Evolutionary conservation across 1,140 invertebrate genomes (phyloP).

Genomic region (Physella acuta): DNA sequence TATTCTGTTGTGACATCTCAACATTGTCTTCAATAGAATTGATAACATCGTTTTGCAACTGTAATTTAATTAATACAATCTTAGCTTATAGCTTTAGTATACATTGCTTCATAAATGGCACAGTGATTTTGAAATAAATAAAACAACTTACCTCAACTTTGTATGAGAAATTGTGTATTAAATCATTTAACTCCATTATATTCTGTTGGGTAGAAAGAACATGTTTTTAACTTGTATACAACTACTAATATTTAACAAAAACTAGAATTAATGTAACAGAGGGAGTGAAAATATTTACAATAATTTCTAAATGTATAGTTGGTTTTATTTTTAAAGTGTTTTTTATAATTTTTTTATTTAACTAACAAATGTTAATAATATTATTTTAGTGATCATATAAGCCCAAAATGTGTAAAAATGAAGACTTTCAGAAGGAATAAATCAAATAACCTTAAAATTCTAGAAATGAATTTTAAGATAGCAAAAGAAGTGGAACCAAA

Average conservation of each 20-base stretch:
- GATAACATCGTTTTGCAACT: conserved; percentile 2
- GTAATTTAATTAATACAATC: neutral
- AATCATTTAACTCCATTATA: conserved; percentile 9
- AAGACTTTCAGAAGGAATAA: too few relatives aligned
- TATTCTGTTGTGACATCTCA: conserved; percentile 5
- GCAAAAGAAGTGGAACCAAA: too few relatives aligned
- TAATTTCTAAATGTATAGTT: neutral
- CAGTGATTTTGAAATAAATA: neutral
- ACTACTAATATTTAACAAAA: neutral
- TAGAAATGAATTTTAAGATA: too few relatives aligned
- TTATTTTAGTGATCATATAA: neutral
- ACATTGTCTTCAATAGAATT: conserved; percentile 11
- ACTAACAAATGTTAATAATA: neutral
- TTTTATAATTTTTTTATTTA: neutral
- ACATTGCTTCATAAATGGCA: neutral
- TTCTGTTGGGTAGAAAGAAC: conserved; percentile 1
- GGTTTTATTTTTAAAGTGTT: neutral
- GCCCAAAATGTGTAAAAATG: too few relatives aligned
- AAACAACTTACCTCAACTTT: conserved; percentile 4
- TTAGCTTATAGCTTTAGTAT: neutral
- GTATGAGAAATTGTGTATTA: conserved; percentile 1
- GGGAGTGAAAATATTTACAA: neutral
- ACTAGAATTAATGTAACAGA: neutral
- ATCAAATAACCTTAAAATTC: too few relatives aligned
- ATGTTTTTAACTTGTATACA: neutral